Base-by-base conservation (phyloP, 1,140 invertebrate genomes). In the Eurytemora carolleeae region DNA sequence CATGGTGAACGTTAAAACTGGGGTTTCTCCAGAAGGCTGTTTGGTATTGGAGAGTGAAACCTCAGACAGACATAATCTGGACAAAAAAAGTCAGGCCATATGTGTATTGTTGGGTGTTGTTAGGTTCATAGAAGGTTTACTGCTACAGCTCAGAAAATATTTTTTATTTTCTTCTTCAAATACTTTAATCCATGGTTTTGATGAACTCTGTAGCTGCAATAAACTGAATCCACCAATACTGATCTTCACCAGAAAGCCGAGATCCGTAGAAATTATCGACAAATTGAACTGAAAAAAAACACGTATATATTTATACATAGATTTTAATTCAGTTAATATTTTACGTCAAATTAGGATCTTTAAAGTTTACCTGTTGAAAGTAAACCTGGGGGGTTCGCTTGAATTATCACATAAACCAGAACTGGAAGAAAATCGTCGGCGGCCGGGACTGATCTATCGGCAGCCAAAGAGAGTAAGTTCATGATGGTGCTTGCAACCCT, bases 201-300 rank as follows among this genome's bases (percentile, higher is more conserved):
- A 97, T 95, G 75, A 94, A 96, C 74, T 95, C 90, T 25, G 97
- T 86, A 12, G 91, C 90, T 0, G 91, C 86, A 66, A 85, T 87
- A 72, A 98, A 97, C 71, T 97, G 92, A 52, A 90, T 94, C 94
- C 94, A 98, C 82, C 92, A 96, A 74, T 97, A 98, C 69, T 87
- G 83, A 70, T 94, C 87, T 74, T 95, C 90, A 26, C 94, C 93
- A 65, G 79, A 77, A 17, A 96, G 76, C 63, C 83, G 79, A 65
- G 82, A 80, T 25, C 82, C 84, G 68, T 88, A 92, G 71, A 95
- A 93, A 68, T 85, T 89, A 69, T 85, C 85, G 54, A 98, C 89
- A 71, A 95, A 96, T 73, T 98, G 91, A 66, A 98, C 82, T 1
- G 91, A 98, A 0, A 92, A 97, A n/a, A 98, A 76, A 59, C 98